Percentiles rank a stretch among this genome's conserved stretches.
These are phyloP conservation scores for Macroramphosus scolopax DNA, from an alignment of 2,797 vertebrate genomes.

Conservation along the genomic window DNA sequence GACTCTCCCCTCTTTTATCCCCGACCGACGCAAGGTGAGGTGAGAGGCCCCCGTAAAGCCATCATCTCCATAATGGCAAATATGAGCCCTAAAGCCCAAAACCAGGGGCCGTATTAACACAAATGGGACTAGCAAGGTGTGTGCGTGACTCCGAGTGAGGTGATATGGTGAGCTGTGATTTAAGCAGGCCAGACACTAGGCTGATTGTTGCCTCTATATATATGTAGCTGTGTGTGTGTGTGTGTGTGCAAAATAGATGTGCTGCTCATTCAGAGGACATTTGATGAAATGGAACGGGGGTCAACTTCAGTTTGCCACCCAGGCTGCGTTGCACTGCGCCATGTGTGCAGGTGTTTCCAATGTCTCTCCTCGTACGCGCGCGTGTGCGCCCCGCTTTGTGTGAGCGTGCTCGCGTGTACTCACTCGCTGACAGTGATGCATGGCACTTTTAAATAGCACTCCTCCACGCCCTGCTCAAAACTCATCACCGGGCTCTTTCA, in stretches of 20 bases:
- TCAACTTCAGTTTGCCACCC: slow-evolving; percentile 78
- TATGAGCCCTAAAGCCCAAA: slow-evolving; percentile 75
- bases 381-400: slow-evolving; percentile 22
- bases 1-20: slow-evolving; percentile 48
- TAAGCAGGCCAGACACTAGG: slow-evolving; percentile 75
- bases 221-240: slow-evolving; percentile 32
- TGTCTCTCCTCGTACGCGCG: slow-evolving; percentile 41
- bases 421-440: slow-evolving; percentile 80
- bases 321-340: slow-evolving; percentile 31
- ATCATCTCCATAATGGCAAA: slow-evolving; percentile 82
- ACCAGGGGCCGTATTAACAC: slow-evolving; percentile 67
- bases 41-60: slow-evolving; percentile 62
- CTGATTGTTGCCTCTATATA: slow-evolving; percentile 58
- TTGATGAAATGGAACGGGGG: slow-evolving; percentile 81
- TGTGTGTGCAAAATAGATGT: slow-evolving; percentile 64
- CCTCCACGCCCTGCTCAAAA: slow-evolving; percentile 78
- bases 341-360: slow-evolving; percentile 41
- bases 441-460: slow-evolving; percentile 82
- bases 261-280: slow-evolving; percentile 70
- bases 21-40: slow-evolving; percentile 69
- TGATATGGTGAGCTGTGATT: slow-evolving; percentile 73
- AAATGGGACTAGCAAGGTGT: slow-evolving; percentile 62
- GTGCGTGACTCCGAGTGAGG: slow-evolving; percentile 40
- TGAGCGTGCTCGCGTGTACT: slow-evolving; percentile 32
- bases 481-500: slow-evolving; percentile 72